Evolutionary conservation across 2,797 vertebrate genomes (phyloP).

Genomic region (Triplophysa bombifrons): DNA sequence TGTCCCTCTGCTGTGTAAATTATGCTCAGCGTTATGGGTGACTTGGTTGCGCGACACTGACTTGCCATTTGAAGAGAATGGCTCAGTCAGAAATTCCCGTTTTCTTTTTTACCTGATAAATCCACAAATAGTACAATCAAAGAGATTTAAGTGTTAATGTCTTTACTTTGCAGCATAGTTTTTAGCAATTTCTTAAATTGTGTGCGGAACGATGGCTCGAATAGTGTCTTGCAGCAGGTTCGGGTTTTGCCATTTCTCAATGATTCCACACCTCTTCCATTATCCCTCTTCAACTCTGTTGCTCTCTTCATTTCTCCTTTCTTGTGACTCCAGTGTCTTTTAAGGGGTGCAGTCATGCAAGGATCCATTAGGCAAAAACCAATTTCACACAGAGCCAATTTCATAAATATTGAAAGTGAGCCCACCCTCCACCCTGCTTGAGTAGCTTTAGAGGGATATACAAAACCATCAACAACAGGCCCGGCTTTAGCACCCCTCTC

Average conservation of each 20-base stretch:
- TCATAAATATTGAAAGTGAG: constrained; percentile 84
- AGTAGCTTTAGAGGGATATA: constrained; percentile 78
- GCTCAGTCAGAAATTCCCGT: constrained; percentile 25
- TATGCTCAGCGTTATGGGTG: constrained; percentile 17
- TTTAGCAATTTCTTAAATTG: neutral
- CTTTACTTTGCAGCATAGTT: neutral
- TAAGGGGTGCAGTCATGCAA: constrained; percentile 77
- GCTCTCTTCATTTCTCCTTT: constrained; percentile 60
- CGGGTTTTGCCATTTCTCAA: neutral
- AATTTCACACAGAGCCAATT: constrained; percentile 86
- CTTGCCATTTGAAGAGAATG: constrained; percentile 31
- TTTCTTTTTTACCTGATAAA: constrained; percentile 1
- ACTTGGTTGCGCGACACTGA: constrained; percentile 20
- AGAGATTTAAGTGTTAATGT: neutral
- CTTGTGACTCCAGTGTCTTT: constrained; percentile 70
- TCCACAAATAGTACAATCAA: constrained; percentile 9
- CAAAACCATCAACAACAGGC: constrained; percentile 78
- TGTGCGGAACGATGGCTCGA: neutral
- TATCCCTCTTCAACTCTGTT: constrained; percentile 51
- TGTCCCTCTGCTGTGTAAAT: constrained; percentile 23
- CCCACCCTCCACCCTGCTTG: constrained; percentile 77
- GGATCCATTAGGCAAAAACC: constrained; percentile 84
- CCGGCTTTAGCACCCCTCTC: constrained; percentile 65
- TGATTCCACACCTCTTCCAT: constrained; percentile 23
- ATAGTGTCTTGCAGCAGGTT: neutral